These are phyloP conservation scores for Apeira syringaria DNA, from an alignment of 2,888 invertebrate species.

Conservation along the genomic window DNA sequence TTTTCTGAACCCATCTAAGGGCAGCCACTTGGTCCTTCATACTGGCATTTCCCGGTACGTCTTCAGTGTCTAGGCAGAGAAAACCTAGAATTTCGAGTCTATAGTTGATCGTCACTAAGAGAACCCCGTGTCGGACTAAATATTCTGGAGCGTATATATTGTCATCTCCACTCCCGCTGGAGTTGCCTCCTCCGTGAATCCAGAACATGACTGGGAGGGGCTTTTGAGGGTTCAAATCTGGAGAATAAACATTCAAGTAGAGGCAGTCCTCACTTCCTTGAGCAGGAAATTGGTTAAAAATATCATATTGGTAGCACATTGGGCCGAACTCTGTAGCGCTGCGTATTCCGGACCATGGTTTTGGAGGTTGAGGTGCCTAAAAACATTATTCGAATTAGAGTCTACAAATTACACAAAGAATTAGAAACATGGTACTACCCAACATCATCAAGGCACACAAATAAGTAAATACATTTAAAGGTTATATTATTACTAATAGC, in stretches of 20 bases:
- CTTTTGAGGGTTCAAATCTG: slow-evolving; percentile 34
- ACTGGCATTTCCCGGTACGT: slow-evolving; percentile 50
- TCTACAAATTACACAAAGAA: no score
- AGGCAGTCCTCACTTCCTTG: slow-evolving; percentile 56
- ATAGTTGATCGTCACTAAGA: slow-evolving; percentile 50
- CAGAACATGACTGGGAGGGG: slow-evolving; percentile 52
- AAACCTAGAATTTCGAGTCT: slow-evolving; percentile 48
- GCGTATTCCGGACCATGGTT: slow-evolving; percentile 52
- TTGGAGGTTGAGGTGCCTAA: slow-evolving; percentile 46
- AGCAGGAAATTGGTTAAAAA: slow-evolving; percentile 9
- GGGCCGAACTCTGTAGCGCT: slow-evolving; percentile 48
- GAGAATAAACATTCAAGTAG: slow-evolving; percentile 56
- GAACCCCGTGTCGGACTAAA: slow-evolving; percentile 40
- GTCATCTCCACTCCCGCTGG: slow-evolving; percentile 42
- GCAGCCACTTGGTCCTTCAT: slow-evolving; percentile 55
- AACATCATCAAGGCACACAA: no score
- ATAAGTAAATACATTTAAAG: no score
- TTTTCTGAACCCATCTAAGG: slow-evolving; percentile 48
- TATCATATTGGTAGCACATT: slow-evolving; percentile 45
- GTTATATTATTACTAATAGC: no score
- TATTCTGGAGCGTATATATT: slow-evolving; percentile 43
- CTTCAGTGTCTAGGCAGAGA: slow-evolving; percentile 44
- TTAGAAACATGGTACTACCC: no score
- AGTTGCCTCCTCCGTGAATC: slow-evolving; percentile 46
- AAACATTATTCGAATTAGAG: no score